Conservation (phyloP, 2,797 vertebrate species). For the Xyrichtys novacula region DNA sequence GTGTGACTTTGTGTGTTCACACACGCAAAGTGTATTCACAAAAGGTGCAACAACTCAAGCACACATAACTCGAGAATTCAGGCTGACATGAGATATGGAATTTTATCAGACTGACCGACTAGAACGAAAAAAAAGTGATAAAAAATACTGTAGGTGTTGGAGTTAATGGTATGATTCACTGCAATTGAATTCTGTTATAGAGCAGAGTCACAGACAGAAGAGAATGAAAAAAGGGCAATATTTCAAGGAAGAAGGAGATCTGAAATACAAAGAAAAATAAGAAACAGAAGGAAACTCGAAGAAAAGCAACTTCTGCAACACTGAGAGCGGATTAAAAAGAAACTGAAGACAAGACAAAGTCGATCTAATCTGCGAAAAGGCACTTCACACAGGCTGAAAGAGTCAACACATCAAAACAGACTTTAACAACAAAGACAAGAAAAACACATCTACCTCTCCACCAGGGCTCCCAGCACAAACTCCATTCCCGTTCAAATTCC, state of each 20-base stretch:
- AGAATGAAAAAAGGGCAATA: slow-evolving; percentile 24
- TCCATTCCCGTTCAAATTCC: slow-evolving; percentile 74
- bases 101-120: no score
- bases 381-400: not conserved
- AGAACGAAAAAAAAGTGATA: not conserved
- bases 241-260: not conserved
- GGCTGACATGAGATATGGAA: not conserved
- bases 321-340: not conserved
- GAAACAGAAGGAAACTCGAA: not conserved
- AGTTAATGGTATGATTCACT: slow-evolving; percentile 75
- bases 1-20: not conserved
- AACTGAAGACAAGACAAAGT: not conserved
- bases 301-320: not conserved
- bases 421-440: slow-evolving; percentile 8
- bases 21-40: slow-evolving; percentile 3
- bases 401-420: not conserved
- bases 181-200: slow-evolving; percentile 72
- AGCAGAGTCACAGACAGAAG: slow-evolving; percentile 31
- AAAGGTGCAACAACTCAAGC: slow-evolving; percentile 2
- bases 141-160: slow-evolving; percentile 17
- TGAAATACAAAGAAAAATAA: not conserved
- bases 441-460: slow-evolving; percentile 84
- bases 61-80: not conserved
- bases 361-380: not conserved
- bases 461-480: slow-evolving; percentile 69